Evolutionary conservation across 2,888 invertebrate species (phyloP).

Genomic region (Dicyrtoma fusca): DNA sequence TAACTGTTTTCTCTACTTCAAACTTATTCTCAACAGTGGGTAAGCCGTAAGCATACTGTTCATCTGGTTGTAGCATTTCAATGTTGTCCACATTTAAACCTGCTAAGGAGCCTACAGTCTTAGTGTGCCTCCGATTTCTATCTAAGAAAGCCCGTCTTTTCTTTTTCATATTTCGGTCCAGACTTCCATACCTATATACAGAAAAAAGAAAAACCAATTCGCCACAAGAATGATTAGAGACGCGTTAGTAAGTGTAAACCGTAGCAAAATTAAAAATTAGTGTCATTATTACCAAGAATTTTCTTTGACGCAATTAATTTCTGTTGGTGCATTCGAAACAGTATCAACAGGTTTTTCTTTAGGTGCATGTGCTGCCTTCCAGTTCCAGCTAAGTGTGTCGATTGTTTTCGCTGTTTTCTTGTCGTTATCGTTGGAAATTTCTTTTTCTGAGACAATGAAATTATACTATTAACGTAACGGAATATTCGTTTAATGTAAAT

Average conservation of each 20-base stretch:
- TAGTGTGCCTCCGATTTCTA: slow-evolving; percentile 50
- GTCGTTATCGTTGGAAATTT: too few relatives aligned
- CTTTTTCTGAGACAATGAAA: too few relatives aligned
- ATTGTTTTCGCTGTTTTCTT: too few relatives aligned
- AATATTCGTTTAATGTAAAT: too few relatives aligned
- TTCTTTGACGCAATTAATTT: too few relatives aligned
- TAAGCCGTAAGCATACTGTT: slow-evolving; percentile 53
- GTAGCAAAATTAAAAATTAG: not conserved
- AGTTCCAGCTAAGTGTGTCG: too few relatives aligned
- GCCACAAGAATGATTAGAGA: not conserved
- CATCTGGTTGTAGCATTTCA: slow-evolving; percentile 50
- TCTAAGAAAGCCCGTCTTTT: slow-evolving; percentile 48
- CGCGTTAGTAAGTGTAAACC: not conserved
- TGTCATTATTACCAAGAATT: not conserved
- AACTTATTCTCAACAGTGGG: slow-evolving; percentile 40
- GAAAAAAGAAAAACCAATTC: too few relatives aligned
- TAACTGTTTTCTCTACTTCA: not conserved
- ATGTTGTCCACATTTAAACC: slow-evolving; percentile 45
- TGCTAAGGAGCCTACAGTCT: slow-evolving; percentile 52
- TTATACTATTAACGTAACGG: too few relatives aligned
- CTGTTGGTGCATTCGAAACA: too few relatives aligned
- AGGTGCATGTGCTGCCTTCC: too few relatives aligned
- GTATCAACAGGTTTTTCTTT: too few relatives aligned
- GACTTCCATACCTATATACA: slow-evolving; percentile 64
- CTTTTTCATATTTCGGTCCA: slow-evolving; percentile 61